A percentile compares a stretch with the other conserved stretches of the same genome.
Evolutionary conservation across 2,113 vertebrate species (phyloP).

Genomic region (Rallus limicola): DNA sequence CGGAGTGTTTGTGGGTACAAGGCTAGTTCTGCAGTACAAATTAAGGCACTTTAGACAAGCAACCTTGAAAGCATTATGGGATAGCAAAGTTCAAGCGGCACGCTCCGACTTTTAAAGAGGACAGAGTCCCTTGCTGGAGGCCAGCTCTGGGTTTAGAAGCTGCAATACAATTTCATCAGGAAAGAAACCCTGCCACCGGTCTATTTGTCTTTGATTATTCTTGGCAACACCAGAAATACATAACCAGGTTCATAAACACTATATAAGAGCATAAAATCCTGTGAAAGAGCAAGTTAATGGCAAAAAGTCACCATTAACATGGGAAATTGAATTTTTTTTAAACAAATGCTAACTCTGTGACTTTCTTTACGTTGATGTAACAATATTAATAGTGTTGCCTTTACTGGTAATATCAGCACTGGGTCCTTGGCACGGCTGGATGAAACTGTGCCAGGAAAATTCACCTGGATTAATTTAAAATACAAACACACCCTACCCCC

Average conservation of each 20-base stretch:
- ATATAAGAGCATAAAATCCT: constrained; percentile 27
- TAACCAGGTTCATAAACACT: constrained; percentile 54
- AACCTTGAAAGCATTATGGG: constrained; percentile 66
- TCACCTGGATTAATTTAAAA: constrained; percentile 40
- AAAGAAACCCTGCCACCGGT: constrained; percentile 26
- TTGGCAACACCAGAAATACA: constrained; percentile 57
- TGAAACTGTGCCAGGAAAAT: constrained; percentile 35
- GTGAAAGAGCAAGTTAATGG: constrained; percentile 10
- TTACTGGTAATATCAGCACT: constrained; percentile 62
- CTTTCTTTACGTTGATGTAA: constrained; percentile 62
- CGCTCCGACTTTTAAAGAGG: constrained; percentile 48
- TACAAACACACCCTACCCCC: not conserved
- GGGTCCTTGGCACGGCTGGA: not conserved
- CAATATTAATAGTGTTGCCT: constrained; percentile 52
- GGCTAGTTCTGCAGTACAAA: constrained; percentile 73
- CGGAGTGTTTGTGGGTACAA: constrained; percentile 63
- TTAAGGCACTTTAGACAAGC: constrained; percentile 77
- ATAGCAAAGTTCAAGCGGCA: constrained; percentile 71
- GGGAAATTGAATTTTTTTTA: not conserved
- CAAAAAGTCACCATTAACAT: constrained; percentile 38
- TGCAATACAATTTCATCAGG: constrained; percentile 63
- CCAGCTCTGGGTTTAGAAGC: constrained; percentile 57
- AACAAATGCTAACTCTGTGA: constrained; percentile 64
- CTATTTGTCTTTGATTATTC: constrained; percentile 50
- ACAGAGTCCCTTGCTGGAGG: constrained; percentile 52